These are phyloP conservation scores for Agrochola circellaris DNA, from an alignment of 2,888 invertebrate genomes.

Conservation along the genomic window DNA sequence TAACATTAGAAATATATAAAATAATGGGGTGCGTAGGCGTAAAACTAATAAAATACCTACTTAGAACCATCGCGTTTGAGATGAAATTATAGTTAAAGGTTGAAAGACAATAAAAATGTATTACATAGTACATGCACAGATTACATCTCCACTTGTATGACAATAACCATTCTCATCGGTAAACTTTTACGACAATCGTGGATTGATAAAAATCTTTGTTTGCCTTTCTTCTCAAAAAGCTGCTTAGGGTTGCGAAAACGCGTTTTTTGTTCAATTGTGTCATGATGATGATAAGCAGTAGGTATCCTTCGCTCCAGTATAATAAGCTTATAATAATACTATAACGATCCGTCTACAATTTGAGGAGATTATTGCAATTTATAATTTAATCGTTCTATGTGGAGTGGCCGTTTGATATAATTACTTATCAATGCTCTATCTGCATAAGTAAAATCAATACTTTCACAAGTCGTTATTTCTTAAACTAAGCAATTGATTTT, in stretches of 20 bases:
- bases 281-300: neutral
- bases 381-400: neutral
- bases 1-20: neutral
- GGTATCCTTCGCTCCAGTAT: neutral
- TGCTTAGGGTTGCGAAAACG: slow-evolving; percentile 6
- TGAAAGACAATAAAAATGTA: slow-evolving; percentile 12
- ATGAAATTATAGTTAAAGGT: neutral
- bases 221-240: slow-evolving; percentile 11
- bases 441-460: slow-evolving; percentile 28
- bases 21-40: neutral
- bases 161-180: slow-evolving; percentile 46
- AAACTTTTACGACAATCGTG: slow-evolving; percentile 45
- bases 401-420: neutral
- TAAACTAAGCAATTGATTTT: slow-evolving; percentile 57
- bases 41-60: neutral
- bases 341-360: neutral
- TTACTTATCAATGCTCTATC: neutral
- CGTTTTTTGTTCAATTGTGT: slow-evolving; percentile 9
- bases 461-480: slow-evolving; percentile 39
- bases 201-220: slow-evolving; percentile 43
- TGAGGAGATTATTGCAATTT: neutral
- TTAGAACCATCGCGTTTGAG: neutral
- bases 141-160: slow-evolving; percentile 36
- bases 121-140: slow-evolving; percentile 15
- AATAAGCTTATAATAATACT: neutral